Evolutionary conservation across 2,113 vertebrate species (phyloP).

Genomic region (Dipodomys spectabilis): DNA sequence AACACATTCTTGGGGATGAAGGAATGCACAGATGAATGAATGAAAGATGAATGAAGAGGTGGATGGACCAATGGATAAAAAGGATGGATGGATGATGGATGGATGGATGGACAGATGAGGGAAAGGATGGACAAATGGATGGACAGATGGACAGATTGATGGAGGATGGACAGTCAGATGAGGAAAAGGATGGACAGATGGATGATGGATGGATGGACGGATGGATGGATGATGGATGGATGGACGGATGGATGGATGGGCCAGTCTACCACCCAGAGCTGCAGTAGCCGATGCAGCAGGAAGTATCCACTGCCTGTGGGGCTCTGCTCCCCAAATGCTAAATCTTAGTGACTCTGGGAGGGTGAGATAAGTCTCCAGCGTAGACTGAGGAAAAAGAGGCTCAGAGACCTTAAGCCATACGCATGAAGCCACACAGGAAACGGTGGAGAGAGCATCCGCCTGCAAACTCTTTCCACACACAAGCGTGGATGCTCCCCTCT

Average conservation of each 20-base stretch:
- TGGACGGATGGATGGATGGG: too few relatives aligned
- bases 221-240: too few relatives aligned
- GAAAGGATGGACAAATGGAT: too few relatives aligned
- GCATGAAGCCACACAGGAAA: background rate
- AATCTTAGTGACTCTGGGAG: background rate
- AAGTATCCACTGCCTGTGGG: accelerated
- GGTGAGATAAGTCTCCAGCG: accelerated
- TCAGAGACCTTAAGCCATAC: background rate
- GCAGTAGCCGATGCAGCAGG: accelerated
- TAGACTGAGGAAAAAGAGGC: background rate
- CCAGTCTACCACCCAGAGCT: background rate
- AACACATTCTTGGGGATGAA: background rate
- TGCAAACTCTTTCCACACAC: background rate
- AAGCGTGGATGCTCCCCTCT: background rate
- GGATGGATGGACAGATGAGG: too few relatives aligned
- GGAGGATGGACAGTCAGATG: too few relatives aligned
- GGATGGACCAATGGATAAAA: too few relatives aligned
- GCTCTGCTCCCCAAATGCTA: accelerated
- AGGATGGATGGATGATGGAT: too few relatives aligned
- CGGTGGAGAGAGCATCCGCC: accelerated
- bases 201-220: too few relatives aligned
- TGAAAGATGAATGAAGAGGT: too few relatives aligned
- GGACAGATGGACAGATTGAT: too few relatives aligned
- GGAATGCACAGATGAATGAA: background rate
- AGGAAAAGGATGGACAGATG: too few relatives aligned